Evolutionary conservation across 2,113 vertebrate species (phyloP), one percentile per base, ranked within the genome.

Genomic region (Leucoraja erinaceus): DNA sequence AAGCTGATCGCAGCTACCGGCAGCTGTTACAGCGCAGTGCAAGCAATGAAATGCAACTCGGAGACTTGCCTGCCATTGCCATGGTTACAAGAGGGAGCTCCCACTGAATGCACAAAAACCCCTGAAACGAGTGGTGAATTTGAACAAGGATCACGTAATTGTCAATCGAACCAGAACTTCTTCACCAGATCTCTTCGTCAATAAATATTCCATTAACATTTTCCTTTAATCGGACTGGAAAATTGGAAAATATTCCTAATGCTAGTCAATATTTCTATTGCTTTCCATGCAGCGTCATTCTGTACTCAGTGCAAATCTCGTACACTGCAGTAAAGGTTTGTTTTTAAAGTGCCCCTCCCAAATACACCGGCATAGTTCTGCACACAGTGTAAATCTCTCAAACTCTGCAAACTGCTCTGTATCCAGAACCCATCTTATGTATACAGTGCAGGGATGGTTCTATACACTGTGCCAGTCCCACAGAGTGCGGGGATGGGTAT

Each of bases 21-120:
- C 90, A 91, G 68, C 90, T 91, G 90, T 74, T 91, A 54, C 68
- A 91, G 90, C 68, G 25, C 38, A 74, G 88, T 25, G 66, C 66
- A 38, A 72, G 20, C 70, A 91, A 91, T 91, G 38, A 47, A 72
- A 91, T 72, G 28, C 90, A 91, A 54, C 68, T 72, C 68, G 4
- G 66, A 72, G n/a, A 33, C 20, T 18, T 54, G 90, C 38, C 0
- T 47, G 20, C 38, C 4, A 25, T 74, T 54, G 33, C 38, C 68
- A 74, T 91, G 90, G 90, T 91, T 91, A 91, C 90, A 2, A 38
- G 68, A 72, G 90, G 68, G n/a, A 91, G 66, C 90, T 72, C 68
- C 38, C 9, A 25, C 72, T 72, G 33, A 47, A 47, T 20, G 31
- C 33, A 70, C 38, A 22, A 91, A 72, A 91, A 74, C 25, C 90